phyloP scores from a whole-genome alignment of 2,113 vertebrate genomes.

The Reinhardtius hippoglossoides region DNA sequence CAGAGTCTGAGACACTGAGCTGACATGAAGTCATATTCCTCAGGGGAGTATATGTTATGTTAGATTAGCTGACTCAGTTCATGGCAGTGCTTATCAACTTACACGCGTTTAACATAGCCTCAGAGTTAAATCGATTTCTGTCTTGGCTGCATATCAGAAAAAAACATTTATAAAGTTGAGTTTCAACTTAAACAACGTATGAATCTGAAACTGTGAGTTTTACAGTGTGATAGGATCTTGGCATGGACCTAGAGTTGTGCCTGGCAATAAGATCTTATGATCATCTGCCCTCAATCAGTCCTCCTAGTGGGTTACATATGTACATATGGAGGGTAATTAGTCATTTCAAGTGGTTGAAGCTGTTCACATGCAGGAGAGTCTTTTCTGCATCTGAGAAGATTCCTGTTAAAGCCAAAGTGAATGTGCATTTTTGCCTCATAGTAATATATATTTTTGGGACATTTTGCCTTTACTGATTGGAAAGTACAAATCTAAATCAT shows the following conservation, averaged over 20 bases:
- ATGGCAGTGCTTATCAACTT: slow-evolving; percentile 8
- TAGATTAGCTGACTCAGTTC: slow-evolving; percentile 18
- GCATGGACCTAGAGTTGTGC: slow-evolving; percentile 25
- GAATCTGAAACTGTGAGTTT: slow-evolving; percentile 2
- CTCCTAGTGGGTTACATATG: slow-evolving; percentile 10
- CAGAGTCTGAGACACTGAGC: slow-evolving; percentile 4
- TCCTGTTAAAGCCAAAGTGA: too few species aligned
- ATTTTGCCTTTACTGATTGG: too few species aligned
- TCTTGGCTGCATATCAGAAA: slow-evolving; percentile 19
- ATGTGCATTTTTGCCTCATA: too few species aligned
- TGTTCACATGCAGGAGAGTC: not conserved
- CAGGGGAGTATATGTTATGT: not conserved
- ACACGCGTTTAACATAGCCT: slow-evolving; percentile 27
- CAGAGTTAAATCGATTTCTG: not conserved
- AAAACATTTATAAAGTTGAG: not conserved
- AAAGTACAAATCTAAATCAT: too few species aligned
- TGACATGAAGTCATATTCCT: slow-evolving; percentile 20
- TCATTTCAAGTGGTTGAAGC: slow-evolving; percentile 52
- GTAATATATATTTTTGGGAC: too few species aligned
- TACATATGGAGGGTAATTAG: slow-evolving; percentile 59
- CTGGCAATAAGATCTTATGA: slow-evolving; percentile 55
- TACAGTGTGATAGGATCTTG: slow-evolving; percentile 15
- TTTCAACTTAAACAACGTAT: slow-evolving; percentile 24
- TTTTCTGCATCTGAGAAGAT: slow-evolving; percentile 10
- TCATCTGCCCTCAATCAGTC: slow-evolving; percentile 72